Conservation (phyloP, 2,113 vertebrate species). For the Sterna hirundo region DNA sequence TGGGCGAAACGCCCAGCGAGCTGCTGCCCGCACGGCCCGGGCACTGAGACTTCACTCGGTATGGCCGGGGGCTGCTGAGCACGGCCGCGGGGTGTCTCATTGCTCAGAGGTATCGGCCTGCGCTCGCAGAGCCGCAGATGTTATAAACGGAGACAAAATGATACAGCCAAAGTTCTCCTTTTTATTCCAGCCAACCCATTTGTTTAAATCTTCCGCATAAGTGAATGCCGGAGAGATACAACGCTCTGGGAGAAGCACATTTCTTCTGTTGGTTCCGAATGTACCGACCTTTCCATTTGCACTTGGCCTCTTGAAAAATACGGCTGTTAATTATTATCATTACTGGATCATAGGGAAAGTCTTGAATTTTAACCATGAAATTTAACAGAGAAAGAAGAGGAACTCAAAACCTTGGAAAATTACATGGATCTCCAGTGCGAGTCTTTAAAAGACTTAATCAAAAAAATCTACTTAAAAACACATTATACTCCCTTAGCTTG, state of each 20-base stretch:
- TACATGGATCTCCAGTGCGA: not conserved
- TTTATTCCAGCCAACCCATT: not conserved
- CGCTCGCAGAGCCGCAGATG: not conserved
- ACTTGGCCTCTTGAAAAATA: not conserved
- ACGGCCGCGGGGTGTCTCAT: no score
- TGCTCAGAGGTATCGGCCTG: not conserved
- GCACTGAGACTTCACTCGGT: no score
- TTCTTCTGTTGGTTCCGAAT: not conserved
- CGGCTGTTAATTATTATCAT: not conserved
- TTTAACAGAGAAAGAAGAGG: not conserved
- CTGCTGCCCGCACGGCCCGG: no score
- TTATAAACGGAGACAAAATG: not conserved
- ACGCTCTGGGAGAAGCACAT: not conserved
- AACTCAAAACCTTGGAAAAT: not conserved
- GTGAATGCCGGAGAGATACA: not conserved
- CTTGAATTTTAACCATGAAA: not conserved
- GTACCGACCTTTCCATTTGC: not conserved
- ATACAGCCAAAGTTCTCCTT: not conserved
- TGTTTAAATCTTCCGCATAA: not conserved
- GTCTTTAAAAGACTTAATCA: not conserved
- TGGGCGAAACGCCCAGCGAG: not conserved
- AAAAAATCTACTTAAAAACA: not conserved
- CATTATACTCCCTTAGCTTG: not conserved
- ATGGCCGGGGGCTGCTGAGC: not conserved
- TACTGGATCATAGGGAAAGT: not conserved